Conservation (phyloP, 2,113 vertebrate species). For the Nipponia nippon region DNA sequence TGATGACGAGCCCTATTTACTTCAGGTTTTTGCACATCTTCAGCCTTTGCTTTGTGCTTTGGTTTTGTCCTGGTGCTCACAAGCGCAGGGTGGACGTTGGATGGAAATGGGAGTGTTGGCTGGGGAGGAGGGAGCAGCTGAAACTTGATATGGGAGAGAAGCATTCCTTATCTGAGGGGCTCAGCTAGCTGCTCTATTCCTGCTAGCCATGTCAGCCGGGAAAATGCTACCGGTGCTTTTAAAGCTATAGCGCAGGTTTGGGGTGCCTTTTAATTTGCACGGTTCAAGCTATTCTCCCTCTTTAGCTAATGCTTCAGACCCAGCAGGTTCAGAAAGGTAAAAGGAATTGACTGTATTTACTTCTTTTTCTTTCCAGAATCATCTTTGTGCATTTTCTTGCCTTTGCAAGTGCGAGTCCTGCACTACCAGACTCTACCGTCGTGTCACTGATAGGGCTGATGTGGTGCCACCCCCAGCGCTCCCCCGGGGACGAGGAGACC, state of each 20-base stretch:
- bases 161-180: background rate
- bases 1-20: background rate
- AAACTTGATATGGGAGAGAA: background rate
- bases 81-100: background rate
- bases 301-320: background rate
- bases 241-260: background rate
- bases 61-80: background rate
- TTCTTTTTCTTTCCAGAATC: background rate
- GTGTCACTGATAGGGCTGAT: background rate
- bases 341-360: background rate
- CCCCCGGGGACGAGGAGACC: background rate
- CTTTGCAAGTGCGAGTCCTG: background rate
- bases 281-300: fast-evolving
- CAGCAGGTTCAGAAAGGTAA: background rate
- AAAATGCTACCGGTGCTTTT: background rate
- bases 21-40: background rate
- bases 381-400: background rate
- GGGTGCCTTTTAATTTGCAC: background rate
- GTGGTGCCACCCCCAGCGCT: background rate
- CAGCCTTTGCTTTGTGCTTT: background rate
- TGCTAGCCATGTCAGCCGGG: background rate
- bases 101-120: background rate
- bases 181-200: background rate
- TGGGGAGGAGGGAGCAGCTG: background rate
- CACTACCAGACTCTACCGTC: background rate